Conservation (phyloP, 2,888 invertebrate species). For the Dryomyza anilis region DNA sequence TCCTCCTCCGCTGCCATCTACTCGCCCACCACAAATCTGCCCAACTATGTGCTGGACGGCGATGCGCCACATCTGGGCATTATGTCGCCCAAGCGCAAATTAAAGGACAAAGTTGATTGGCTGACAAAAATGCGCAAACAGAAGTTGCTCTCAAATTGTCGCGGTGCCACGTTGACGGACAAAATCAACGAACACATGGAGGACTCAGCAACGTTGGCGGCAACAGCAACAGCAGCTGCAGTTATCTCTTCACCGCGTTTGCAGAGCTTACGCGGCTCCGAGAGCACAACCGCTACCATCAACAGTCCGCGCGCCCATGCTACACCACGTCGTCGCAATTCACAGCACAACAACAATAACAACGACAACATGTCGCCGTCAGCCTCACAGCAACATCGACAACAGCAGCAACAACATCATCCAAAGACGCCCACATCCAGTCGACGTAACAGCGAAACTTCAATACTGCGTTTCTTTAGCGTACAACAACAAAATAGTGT, state of each 20-base stretch:
- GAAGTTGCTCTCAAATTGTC: conserved; percentile 55
- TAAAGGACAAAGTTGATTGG: conserved; percentile 73
- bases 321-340: conserved; percentile 27
- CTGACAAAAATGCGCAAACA: conserved; percentile 70
- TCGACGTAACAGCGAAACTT: conserved; percentile 58
- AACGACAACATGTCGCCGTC: conserved; percentile 35
- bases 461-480: conserved; percentile 58
- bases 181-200: conserved; percentile 46
- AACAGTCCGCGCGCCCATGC: conserved; percentile 51
- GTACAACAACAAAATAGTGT: conserved; percentile 40
- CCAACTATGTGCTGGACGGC: conserved; percentile 77
- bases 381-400: conserved; percentile 37
- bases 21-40: conserved; percentile 74
- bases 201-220: neutral
- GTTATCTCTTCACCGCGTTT: conserved; percentile 53
- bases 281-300: no score
- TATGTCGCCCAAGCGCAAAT: conserved; percentile 72
- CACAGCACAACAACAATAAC: neutral
- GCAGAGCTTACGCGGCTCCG: conserved; percentile 50
- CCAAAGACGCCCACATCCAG: conserved; percentile 57
- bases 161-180: conserved; percentile 46
- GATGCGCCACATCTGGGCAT: conserved; percentile 74
- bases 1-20: conserved; percentile 44
- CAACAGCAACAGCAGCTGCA: conserved; percentile 23
- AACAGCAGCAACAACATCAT: conserved; percentile 35